Evolutionary conservation across 2,113 vertebrate genomes (phyloP).

Genomic region (Pluvianellus socialis): DNA sequence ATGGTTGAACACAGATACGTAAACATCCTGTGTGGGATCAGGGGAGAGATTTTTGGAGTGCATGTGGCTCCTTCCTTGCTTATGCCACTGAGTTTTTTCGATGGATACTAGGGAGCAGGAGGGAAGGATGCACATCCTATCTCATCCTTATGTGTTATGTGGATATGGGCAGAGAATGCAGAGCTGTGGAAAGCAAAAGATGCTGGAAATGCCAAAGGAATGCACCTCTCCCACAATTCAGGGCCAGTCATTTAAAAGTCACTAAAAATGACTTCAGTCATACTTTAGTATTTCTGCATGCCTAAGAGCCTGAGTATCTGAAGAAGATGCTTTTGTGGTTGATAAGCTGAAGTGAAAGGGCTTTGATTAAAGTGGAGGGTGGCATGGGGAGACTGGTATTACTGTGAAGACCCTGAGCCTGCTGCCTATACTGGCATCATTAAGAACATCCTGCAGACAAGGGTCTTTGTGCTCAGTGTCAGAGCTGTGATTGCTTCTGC

Average conservation of each 20-base stretch:
- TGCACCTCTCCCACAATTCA: background rate
- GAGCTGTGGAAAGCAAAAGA: background rate
- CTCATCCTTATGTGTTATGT: background rate
- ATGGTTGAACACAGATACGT: background rate
- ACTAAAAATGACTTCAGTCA: too few species aligned
- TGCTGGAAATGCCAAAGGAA: background rate
- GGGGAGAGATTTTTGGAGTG: background rate
- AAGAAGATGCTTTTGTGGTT: background rate
- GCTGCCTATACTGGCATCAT: background rate
- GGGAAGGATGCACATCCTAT: rapidly evolving
- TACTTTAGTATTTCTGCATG: background rate
- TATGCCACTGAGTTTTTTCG: background rate
- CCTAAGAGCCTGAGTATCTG: background rate
- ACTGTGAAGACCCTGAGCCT: background rate
- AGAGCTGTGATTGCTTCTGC: background rate
- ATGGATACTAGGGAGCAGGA: background rate
- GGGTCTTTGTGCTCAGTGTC: background rate
- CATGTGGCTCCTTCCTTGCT: background rate
- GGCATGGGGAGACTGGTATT: background rate
- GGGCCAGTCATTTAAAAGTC: background rate
- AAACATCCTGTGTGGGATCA: rapidly evolving
- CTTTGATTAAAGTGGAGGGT: background rate
- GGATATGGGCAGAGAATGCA: background rate
- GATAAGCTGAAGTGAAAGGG: background rate
- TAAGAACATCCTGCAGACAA: background rate